A percentile compares a stretch with the other conserved stretches of the same genome.
Evolutionary conservation across 2,797 vertebrate species (phyloP).

Genomic region (Pseudomugil gertrudae): DNA sequence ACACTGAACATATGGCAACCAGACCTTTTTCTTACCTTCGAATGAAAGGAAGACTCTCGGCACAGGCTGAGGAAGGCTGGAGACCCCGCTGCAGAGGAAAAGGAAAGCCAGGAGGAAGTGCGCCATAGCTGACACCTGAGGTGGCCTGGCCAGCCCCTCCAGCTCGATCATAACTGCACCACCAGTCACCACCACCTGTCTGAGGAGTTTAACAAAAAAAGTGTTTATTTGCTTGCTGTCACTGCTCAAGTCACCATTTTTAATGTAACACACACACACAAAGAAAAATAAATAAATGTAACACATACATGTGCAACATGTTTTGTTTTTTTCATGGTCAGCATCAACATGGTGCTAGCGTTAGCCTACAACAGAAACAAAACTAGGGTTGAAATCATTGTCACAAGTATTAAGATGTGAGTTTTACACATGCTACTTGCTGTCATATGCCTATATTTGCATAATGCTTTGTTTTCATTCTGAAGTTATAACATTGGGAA

Average conservation of each 20-base stretch:
- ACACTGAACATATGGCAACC: not conserved
- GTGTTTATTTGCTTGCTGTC: no score
- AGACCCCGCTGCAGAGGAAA: slow-evolving; percentile 58
- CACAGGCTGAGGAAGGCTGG: slow-evolving; percentile 71
- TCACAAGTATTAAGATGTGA: not conserved
- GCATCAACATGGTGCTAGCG: no score
- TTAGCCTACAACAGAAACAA: not conserved
- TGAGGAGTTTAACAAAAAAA: slow-evolving; percentile 17
- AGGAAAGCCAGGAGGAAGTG: slow-evolving; percentile 64
- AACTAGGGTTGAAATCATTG: not conserved
- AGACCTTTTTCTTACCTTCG: slow-evolving; percentile 73
- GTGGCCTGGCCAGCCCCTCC: slow-evolving; percentile 66
- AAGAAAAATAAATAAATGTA: no score
- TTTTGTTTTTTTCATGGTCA: not conserved
- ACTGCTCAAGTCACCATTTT: no score
- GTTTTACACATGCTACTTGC: not conserved
- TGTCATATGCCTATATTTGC: not conserved
- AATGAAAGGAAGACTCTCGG: slow-evolving; percentile 83
- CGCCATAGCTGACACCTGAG: slow-evolving; percentile 48
- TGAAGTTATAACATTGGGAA: no score
- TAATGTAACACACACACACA: no score
- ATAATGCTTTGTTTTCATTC: not conserved
- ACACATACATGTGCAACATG: no score
- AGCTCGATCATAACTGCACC: slow-evolving; percentile 71
- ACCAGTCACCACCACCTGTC: slow-evolving; percentile 51